phyloP scores from a whole-genome alignment of 1,140 invertebrate species.

The Trachymyrmex septentrionalis region DNA sequence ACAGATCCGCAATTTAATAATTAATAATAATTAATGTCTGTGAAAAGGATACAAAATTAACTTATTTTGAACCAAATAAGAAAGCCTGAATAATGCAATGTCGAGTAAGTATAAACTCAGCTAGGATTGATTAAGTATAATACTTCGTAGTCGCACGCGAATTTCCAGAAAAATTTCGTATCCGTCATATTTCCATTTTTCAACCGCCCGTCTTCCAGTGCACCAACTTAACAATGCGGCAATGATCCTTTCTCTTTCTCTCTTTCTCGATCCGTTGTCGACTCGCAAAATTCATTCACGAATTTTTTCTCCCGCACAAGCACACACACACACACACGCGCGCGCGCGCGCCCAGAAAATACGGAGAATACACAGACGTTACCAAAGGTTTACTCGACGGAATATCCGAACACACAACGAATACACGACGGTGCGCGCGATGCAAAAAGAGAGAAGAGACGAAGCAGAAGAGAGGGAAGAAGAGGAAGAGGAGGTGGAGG shows the following conservation, averaged over 20 bases:
- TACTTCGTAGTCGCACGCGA: background rate
- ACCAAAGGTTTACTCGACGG: slow-evolving; percentile 49
- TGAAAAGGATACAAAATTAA: background rate
- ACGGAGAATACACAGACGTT: slow-evolving; percentile 16
- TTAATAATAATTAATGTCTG: background rate
- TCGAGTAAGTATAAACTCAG: background rate
- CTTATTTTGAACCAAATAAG: background rate
- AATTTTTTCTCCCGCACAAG: slow-evolving; percentile 18
- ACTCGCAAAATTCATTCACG: slow-evolving; percentile 37
- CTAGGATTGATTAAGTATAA: background rate
- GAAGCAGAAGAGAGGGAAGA: slow-evolving; percentile 57
- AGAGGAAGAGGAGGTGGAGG: slow-evolving; percentile 64
- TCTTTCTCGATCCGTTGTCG: background rate
- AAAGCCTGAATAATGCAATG: background rate
- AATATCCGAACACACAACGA: slow-evolving; percentile 28
- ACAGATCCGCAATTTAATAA: no score
- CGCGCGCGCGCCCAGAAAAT: background rate
- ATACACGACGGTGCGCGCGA: slow-evolving; percentile 13
- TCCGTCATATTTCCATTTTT: slow-evolving; percentile 23
- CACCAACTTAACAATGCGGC: slow-evolving; percentile 27
- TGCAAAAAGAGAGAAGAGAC: slow-evolving; percentile 26
- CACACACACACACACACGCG: background rate
- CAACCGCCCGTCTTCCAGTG: background rate
- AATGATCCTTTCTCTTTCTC: background rate
- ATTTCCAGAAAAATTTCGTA: slow-evolving; percentile 17